Percentiles rank a stretch among this genome's conserved stretches.
Conservation (phyloP, 2,797 vertebrate genomes). For the Pipistrellus pipistrellus region DNA sequence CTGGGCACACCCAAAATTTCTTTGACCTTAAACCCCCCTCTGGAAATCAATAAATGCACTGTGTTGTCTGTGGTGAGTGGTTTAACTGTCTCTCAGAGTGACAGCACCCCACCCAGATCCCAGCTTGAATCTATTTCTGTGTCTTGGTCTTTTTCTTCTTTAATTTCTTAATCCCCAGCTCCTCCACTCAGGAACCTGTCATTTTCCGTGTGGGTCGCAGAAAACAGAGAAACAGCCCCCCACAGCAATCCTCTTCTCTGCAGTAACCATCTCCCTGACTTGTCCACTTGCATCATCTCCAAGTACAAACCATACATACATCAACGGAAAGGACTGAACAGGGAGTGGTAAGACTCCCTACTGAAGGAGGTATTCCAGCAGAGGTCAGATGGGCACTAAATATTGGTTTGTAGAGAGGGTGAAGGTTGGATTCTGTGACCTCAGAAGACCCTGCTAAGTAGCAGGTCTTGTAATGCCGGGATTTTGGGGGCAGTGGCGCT, state of each 20-base stretch:
- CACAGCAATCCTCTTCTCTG: not conserved
- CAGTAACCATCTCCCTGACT: not conserved
- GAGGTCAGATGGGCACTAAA: not conserved
- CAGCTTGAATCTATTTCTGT: no score
- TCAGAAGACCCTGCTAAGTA: not conserved
- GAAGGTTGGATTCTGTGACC: not conserved
- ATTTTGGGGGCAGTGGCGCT: accelerated
- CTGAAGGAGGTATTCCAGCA: not conserved
- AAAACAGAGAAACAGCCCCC: no score
- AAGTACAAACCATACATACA: not conserved
- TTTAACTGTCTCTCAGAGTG: no score
- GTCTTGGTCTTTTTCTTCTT: no score
- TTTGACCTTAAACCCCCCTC: no score
- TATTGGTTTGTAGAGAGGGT: not conserved
- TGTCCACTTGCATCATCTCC: not conserved
- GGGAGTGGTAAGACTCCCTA: not conserved
- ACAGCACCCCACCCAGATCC: no score
- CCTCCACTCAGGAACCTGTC: no score
- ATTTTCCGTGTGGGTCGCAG: no score
- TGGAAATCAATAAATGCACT: no score
- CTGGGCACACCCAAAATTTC: no score
- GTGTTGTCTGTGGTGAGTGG: no score
- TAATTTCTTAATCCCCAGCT: no score
- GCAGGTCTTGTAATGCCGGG: not conserved
- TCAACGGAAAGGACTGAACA: not conserved